A percentile compares a stretch with the other conserved stretches of the same genome.
These are phyloP conservation scores for Lemur catta DNA, from an alignment of 2,797 vertebrate genomes.

Conservation along the genomic window DNA sequence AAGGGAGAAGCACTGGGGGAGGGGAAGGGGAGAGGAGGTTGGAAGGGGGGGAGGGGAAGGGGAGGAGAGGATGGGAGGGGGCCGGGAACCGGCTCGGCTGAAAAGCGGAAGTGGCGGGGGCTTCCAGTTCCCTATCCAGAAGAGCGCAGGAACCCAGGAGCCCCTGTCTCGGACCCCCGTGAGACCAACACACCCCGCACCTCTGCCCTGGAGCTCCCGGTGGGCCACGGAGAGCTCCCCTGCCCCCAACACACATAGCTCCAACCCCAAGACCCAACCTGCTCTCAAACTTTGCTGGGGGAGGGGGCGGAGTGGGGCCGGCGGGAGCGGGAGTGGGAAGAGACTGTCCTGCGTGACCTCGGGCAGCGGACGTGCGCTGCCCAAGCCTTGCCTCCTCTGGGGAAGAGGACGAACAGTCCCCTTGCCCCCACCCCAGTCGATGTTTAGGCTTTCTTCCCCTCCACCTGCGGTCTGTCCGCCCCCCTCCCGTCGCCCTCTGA, in stretches of 20 bases:
- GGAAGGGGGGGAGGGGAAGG: neutral
- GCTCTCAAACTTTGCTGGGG: conserved; percentile 63
- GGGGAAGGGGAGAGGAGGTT: neutral
- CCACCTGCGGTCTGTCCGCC: neutral
- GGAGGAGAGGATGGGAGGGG: neutral
- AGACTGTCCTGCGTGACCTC: neutral
- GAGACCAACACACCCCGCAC: neutral
- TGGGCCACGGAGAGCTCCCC: neutral
- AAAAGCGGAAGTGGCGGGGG: neutral
- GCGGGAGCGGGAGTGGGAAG: neutral
- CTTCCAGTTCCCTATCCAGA: neutral
- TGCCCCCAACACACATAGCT: neutral
- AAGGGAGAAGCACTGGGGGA: neutral
- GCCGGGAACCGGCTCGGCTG: neutral
- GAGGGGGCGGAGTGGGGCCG: neutral
- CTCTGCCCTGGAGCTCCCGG: neutral
- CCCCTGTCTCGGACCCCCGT: neutral
- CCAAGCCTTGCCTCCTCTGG: neutral
- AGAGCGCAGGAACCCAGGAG: neutral
- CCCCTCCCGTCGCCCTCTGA: conserved; percentile 14
- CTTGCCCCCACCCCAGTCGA: neutral
- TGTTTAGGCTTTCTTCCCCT: neutral
- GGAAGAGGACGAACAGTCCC: conserved; percentile 31
- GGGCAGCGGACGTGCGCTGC: neutral
- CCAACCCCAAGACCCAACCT: neutral